Evolutionary conservation across 2,113 vertebrate genomes (phyloP).

Genomic region (Mus musculus): GRCm39 chr17:65385001-65385500

Average conservation of each 20-base stretch:
- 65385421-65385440: neutral
- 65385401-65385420: neutral
- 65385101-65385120: neutral
- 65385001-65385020: neutral
- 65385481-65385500: neutral
- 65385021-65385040: neutral
- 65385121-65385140: neutral
- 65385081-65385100: neutral
- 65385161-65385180: slow-evolving; percentile 27
- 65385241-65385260: neutral
- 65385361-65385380: neutral
- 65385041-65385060: neutral
- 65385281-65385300: neutral
- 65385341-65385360: neutral
- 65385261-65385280: neutral
- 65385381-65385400: neutral
- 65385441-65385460: neutral
- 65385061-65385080: neutral
- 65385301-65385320: neutral
- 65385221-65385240: neutral
- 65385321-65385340: neutral
- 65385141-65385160: neutral
- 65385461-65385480: neutral
- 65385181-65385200: slow-evolving; percentile 8
- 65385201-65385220: slow-evolving; percentile 17